phyloP scores from a whole-genome alignment of 2,113 vertebrate species.

The Dromiciops gliroides region DNA sequence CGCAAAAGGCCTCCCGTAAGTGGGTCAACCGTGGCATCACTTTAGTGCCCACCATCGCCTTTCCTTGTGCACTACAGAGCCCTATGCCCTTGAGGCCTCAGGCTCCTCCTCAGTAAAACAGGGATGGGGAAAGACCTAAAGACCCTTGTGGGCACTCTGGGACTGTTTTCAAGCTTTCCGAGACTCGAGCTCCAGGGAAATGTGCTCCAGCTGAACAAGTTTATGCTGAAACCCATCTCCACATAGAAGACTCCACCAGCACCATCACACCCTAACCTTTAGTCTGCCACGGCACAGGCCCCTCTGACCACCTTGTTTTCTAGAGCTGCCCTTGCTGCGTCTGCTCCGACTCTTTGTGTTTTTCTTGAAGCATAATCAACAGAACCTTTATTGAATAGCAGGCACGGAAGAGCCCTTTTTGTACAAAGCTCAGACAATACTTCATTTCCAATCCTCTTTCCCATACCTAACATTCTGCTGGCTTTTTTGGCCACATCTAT shows the following conservation, averaged over 20 bases:
- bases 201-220: background rate
- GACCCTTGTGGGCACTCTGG: background rate
- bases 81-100: background rate
- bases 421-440: no score
- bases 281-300: background rate
- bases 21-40: background rate
- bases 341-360: background rate
- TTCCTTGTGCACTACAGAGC: background rate
- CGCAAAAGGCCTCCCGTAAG: background rate
- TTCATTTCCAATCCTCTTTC: no score
- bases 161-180: background rate
- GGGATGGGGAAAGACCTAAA: background rate
- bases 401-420: no score
- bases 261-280: background rate
- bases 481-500: no score
- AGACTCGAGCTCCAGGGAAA: background rate
- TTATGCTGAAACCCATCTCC: background rate
- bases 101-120: background rate
- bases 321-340: slow-evolving; percentile 8
- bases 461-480: no score
- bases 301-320: background rate
- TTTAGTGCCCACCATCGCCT: background rate
- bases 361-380: slow-evolving; percentile 31
- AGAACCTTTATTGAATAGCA: background rate
- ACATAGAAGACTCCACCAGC: background rate